Evolutionary conservation across 2,888 invertebrate species (phyloP), one percentile per base, ranked within the genome.

Genomic region (Tholera decimalis): DNA sequence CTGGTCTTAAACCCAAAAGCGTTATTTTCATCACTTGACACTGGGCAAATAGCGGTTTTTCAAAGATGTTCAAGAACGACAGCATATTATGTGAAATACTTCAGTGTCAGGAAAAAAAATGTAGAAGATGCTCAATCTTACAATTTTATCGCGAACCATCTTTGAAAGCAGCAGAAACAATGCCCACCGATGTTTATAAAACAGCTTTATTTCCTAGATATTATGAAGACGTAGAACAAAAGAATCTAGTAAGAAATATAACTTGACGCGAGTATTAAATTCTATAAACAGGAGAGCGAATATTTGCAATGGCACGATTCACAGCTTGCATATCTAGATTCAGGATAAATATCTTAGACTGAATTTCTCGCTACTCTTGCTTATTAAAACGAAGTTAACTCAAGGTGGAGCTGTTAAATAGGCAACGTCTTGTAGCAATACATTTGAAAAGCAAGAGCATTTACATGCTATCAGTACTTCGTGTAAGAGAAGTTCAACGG

Each of bases 311-410:
- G 26, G 15, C 37, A 9, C 15, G 20, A 2, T 64, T 65, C 35
- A 41, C 9, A 18, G 50, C 44, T 26, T 26, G 26, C 30, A 67
- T 58, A 39, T 46, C 30, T 67, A 57, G 20, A 39, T 66, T 24
- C 30, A 37, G 13, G 8, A 66, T 24, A 56, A 66, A 66, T n/a
- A 44, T 67, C 24, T 57, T 44, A 44, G n/a, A 9, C 37, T 37
- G 49, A 37, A 57, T 50, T 58, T 58, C 58, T 51, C 9, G 9
- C 35, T 20, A 22, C 15, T 58, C 30, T 22, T n/a, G 1, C 28
- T 49, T 66, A 24, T 26, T 57, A 39, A 57, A 50, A 41, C 28
- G 24, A 37, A 37, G 13, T 1, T 1, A 13, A 22, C 15, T 47
- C 11, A 26, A 33, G 18, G 11, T 4, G 8, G 15, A 28, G 15